Conservation (phyloP, 2,888 invertebrate species). For the Ptychoptera albimana region DNA sequence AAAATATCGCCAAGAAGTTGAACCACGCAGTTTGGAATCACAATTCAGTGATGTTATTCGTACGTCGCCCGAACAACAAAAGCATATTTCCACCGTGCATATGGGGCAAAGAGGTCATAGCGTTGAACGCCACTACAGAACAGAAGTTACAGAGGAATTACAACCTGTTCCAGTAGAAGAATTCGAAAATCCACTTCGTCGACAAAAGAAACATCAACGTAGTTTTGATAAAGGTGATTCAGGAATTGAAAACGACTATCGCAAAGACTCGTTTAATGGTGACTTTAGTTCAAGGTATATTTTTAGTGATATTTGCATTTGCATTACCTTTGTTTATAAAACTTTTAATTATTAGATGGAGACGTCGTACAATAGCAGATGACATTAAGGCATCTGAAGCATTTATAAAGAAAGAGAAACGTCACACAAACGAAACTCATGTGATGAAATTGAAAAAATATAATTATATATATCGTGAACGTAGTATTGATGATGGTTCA, state of each 20-base stretch:
- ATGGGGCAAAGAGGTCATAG: constrained; percentile 23
- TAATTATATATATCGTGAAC: constrained; percentile 36
- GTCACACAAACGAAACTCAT: constrained; percentile 47
- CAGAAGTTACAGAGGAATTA: constrained; percentile 23
- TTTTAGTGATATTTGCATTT: constrained; percentile 12
- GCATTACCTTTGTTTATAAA: not conserved
- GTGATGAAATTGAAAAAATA: constrained; percentile 32
- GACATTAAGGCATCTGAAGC: constrained; percentile 52
- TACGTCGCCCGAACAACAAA: constrained; percentile 42
- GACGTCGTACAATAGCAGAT: constrained; percentile 38
- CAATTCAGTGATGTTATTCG: constrained; percentile 39
- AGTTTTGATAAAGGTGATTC: constrained; percentile 47
- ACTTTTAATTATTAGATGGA: constrained; percentile 20
- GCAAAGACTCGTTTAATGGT: constrained; percentile 47
- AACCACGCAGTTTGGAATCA: constrained; percentile 51
- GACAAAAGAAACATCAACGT: constrained; percentile 31
- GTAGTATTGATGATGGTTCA: constrained; percentile 50
- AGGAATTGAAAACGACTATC: constrained; percentile 66
- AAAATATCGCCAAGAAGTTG: constrained; percentile 32
- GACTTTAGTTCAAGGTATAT: constrained; percentile 31
- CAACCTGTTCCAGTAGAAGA: constrained; percentile 30
- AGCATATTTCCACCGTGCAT: constrained; percentile 35
- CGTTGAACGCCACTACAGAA: constrained; percentile 10
- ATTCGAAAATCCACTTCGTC: constrained; percentile 42
- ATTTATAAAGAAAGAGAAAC: constrained; percentile 55